Evolutionary conservation across 2,888 invertebrate species (phyloP), one percentile per base, ranked within the genome.

Genomic region (Eledona agricola): DNA sequence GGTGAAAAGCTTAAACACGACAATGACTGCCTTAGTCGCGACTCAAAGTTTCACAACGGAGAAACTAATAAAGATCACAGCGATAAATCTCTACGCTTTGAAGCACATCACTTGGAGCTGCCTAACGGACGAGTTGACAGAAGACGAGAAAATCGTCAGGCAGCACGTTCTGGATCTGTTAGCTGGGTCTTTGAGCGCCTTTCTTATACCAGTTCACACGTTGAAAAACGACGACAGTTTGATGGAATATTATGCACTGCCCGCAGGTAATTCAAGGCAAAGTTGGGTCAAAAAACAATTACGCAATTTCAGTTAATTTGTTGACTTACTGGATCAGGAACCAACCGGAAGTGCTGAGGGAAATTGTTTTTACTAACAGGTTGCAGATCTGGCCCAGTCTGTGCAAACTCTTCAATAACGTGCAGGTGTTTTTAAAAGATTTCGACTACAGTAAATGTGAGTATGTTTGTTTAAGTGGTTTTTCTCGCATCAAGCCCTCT

Each of bases 351-450:
- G 77, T 81, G 54, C 71, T 85, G 54, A 74, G 77, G 49, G 78
- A 80, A 57, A 69, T 75, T 23, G 81, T 83, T 58, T 84, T 83
- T 69, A 78, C 78, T 31, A 79, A 80, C 51, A 78, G 83, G 35
- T 79, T 85, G 28, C 87, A 88, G 73, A 84, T 92, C 67, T 91
- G 91, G 91, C 86, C 87, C 4, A 88, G 89, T 69, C 78, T 90
- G 37, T 88, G 89, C 64, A 86, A 87, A 72, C 75, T 88, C n/a
- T 78, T 90, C 60, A 89, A 87, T 74, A 81, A 80, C 55, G 78
- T 89, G 32, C 84, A 84, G 62, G 73, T 70, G 51, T 77, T 72
- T 40, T 69, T 80, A 51, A 70, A 72, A 53, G 77, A 79, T 57
- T 81, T 82, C 62, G 75, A 81, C 57, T 73, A 75, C 40, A 77